Base-by-base conservation (phyloP, 2,797 vertebrate species). In the Eospalax fontanierii region DNA sequence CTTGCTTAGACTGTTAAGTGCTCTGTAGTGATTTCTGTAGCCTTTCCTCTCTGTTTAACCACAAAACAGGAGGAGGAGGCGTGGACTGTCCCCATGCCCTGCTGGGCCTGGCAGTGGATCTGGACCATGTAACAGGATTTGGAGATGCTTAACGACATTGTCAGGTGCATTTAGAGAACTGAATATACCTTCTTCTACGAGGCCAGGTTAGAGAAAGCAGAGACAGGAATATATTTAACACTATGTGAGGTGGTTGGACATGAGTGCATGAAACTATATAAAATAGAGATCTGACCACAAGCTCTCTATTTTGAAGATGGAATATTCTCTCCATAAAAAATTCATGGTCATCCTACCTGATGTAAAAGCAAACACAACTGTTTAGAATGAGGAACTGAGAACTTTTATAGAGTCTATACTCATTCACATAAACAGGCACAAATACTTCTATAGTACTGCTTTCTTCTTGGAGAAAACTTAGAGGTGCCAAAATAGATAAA, bases 91-190 rank as follows among this genome's bases (percentile, higher is more conserved):
- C 3, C 54, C 14, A 11, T 15, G 21, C 78, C 18, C 1, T 30
- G 8, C 11, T 6, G 24, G 43, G 43, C 0, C n/a, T 1, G 24
- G 0, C 0, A 96, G 91, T 74, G 93, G 95, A 91, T 83, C 95
- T 97, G 96, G 96, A 97, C 89, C 96, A 82, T 94, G 88, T 96
- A 97, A 97, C 95, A 88, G 94, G 95, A 98, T 98, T 97, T 97
- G 88, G 81, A 85, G 93, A 61, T 92, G 97, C 96, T 98, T 97
- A 95, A 93, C 95, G 97, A 97, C 96, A 79, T 68, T 95, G 92
- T 83, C 87, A 57, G 61, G 88, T 97, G 89, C 96, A 93, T 97
- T 97, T 96, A 93, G 90, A 87, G 81, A 97, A 96, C 73, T 95
- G n/a, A 97, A 96, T 97, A 97, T 96, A 93, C 94, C 40, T 97